A percentile compares a stretch with the other conserved stretches of the same genome.
These are phyloP conservation scores for Pediacus dermestoides DNA, from an alignment of 2,888 invertebrate genomes.

Conservation along the genomic window DNA sequence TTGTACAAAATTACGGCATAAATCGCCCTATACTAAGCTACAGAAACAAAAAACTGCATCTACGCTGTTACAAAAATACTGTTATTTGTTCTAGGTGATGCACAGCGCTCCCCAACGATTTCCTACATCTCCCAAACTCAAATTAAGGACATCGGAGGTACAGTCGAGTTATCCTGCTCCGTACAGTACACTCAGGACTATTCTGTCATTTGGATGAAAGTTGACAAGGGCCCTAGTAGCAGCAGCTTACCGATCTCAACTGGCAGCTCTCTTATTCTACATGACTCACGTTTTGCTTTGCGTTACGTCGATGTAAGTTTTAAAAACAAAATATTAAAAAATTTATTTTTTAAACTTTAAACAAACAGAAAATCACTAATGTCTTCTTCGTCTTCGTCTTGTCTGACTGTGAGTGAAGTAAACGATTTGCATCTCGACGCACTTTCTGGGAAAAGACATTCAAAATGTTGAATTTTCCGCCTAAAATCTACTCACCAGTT, in stretches of 20 bases:
- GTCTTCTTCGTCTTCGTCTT: too few relatives aligned
- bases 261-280: constrained; percentile 78
- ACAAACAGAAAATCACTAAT: too few relatives aligned
- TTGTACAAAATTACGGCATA: too few relatives aligned
- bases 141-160: constrained; percentile 86
- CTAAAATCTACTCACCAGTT: too few relatives aligned
- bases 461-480: too few relatives aligned
- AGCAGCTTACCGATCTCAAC: constrained; percentile 79
- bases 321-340: constrained; percentile 9
- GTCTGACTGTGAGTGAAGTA: too few relatives aligned
- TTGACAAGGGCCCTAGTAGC: constrained; percentile 59
- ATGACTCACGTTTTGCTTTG: constrained; percentile 79
- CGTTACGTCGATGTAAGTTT: constrained; percentile 64
- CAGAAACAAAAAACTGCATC: too few relatives aligned
- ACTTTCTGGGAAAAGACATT: too few relatives aligned
- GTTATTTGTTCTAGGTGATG: constrained; percentile 47
- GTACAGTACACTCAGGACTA: constrained; percentile 87
- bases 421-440: too few relatives aligned
- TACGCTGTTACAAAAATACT: too few relatives aligned
- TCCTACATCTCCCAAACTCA: constrained; percentile 90
- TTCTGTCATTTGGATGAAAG: constrained; percentile 77
- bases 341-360: constrained; percentile 2
- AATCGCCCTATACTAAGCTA: too few relatives aligned
- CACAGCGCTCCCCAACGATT: constrained; percentile 81
- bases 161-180: constrained; percentile 82